Percentiles rank a stretch among this genome's conserved stretches.
phyloP scores from a whole-genome alignment of 1,140 invertebrate species.

The Pseudomyrmex dendroicus region DNA sequence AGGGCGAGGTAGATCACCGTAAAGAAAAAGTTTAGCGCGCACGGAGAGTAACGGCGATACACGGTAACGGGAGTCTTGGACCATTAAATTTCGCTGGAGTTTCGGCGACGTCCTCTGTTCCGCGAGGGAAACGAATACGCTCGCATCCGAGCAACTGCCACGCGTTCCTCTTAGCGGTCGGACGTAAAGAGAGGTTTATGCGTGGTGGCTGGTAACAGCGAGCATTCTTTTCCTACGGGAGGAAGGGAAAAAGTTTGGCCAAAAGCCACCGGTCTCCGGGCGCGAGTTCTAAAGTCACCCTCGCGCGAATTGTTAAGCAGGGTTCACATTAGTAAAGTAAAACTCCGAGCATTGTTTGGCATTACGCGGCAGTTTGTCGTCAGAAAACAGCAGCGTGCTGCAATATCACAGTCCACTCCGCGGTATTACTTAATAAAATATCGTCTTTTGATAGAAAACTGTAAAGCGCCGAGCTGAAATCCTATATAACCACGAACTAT shows the following conservation, averaged over 20 bases:
- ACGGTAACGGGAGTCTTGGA: slow-evolving; percentile 53
- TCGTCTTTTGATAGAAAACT: too few species aligned
- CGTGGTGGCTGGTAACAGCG: slow-evolving; percentile 32
- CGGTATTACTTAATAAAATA: too few species aligned
- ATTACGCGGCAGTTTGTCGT: too few species aligned
- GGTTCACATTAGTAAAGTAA: background rate
- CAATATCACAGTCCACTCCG: too few species aligned
- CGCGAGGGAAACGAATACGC: slow-evolving; percentile 36
- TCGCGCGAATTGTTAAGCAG: slow-evolving; percentile 3
- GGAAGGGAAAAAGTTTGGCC: slow-evolving; percentile 43
- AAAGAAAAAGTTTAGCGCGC: slow-evolving; percentile 46
- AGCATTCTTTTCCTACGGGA: background rate
- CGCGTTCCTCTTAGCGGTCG: slow-evolving; percentile 40
- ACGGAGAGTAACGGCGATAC: slow-evolving; percentile 38
- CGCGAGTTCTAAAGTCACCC: background rate
- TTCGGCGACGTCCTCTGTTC: slow-evolving; percentile 31
- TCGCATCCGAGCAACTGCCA: slow-evolving; percentile 20
- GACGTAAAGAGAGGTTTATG: slow-evolving; percentile 61
- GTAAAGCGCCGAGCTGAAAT: too few species aligned
- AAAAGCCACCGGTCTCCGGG: slow-evolving; percentile 7
- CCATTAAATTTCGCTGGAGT: slow-evolving; percentile 54
- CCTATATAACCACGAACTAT: too few species aligned
- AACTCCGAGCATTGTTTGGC: too few species aligned
- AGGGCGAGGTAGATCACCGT: slow-evolving; percentile 42
- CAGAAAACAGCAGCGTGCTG: too few species aligned